phyloP scores from a whole-genome alignment of 2,888 invertebrate genomes.

The Tenthredo scrophulariae region DNA sequence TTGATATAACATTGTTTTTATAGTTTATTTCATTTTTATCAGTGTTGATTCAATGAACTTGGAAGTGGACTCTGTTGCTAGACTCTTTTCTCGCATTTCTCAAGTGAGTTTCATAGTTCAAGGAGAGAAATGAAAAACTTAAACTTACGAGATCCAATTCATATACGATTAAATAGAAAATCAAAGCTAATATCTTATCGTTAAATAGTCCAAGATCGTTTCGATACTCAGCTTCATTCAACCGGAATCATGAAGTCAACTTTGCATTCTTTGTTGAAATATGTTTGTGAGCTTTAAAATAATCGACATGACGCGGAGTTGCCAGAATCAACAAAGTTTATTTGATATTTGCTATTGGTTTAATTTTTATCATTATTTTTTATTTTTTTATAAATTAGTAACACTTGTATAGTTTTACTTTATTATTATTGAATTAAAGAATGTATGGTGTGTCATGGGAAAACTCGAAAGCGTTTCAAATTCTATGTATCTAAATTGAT shows the following conservation, averaged over 20 bases:
- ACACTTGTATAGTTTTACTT: background rate
- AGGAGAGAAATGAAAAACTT: background rate
- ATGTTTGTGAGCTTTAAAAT: background rate
- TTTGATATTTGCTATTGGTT: conserved; percentile 15
- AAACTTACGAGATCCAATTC: background rate
- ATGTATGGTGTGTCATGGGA: conserved; percentile 49
- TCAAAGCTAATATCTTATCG: background rate
- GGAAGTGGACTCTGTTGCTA: conserved; percentile 22
- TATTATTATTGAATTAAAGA: conserved; percentile 22
- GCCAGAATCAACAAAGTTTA: conserved; percentile 15
- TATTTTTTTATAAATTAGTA: background rate
- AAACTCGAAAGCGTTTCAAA: conserved; percentile 28
- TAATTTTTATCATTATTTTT: background rate
- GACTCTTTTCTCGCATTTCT: background rate
- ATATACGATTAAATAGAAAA: background rate
- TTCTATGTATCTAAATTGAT: conserved; percentile 4
- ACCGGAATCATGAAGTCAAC: background rate
- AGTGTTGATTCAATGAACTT: conserved; percentile 34
- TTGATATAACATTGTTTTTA: conserved; percentile 22
- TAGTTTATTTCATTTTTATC: background rate
- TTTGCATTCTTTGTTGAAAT: background rate
- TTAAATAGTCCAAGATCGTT: background rate
- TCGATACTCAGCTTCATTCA: background rate
- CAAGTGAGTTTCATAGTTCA: background rate
- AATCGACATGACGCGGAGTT: conserved; percentile 18